phyloP scores from a whole-genome alignment of 2,888 invertebrate species.

The Vanessa cardui region DNA sequence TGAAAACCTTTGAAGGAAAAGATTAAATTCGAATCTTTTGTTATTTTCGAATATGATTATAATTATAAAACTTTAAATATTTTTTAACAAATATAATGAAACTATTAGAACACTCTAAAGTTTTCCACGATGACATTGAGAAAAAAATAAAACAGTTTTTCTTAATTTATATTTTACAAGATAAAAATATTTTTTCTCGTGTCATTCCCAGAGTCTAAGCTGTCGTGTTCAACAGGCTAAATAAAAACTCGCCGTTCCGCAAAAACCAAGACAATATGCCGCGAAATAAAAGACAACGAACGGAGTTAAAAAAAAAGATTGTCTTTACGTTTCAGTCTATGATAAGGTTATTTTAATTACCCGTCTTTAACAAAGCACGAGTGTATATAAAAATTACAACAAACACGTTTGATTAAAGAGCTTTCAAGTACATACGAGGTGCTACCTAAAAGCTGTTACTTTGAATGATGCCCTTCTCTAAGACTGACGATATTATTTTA shows the following conservation, averaged over 20 bases:
- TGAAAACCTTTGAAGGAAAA: no score
- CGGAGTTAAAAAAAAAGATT: constrained; percentile 27
- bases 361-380: constrained; percentile 15
- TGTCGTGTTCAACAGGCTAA: constrained; percentile 38
- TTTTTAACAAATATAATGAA: no score
- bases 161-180: constrained; percentile 42
- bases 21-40: no score
- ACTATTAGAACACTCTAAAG: not conserved
- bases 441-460: constrained; percentile 22
- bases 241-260: constrained; percentile 29
- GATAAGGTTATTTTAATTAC: constrained; percentile 29
- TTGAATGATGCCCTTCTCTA: constrained; percentile 33
- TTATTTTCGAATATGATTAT: no score
- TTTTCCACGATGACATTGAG: constrained; percentile 19
- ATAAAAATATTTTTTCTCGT: constrained; percentile 31
- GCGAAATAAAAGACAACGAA: constrained; percentile 30
- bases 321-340: constrained; percentile 20
- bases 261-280: constrained; percentile 32
- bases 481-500: constrained; percentile 40
- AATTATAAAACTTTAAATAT: no score
- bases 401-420: constrained; percentile 6
- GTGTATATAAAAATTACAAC: not conserved
- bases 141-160: constrained; percentile 31
- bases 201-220: constrained; percentile 29
- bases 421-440: not conserved